These are phyloP conservation scores for Cosmia pyralina DNA, from an alignment of 2,888 invertebrate species.

Conservation along the genomic window DNA sequence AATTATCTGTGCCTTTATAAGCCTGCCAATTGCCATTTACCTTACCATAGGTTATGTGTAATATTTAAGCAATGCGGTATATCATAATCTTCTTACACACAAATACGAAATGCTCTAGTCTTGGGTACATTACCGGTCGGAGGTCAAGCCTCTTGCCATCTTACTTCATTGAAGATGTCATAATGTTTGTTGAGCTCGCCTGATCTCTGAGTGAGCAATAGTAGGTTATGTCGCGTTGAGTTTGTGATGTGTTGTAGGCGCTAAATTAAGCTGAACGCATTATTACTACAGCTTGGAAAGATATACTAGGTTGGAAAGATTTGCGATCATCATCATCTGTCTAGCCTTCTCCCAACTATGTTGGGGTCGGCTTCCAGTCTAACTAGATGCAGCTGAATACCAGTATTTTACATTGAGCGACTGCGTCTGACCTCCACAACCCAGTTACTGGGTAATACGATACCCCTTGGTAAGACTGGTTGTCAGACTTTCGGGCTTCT, in stretches of 20 bases:
- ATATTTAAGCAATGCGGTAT: slow-evolving; percentile 9
- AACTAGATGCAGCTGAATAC: no score
- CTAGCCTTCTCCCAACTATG: no score
- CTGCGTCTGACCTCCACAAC: no score
- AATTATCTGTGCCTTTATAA: not conserved
- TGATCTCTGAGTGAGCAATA: not conserved
- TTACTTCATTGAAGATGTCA: slow-evolving; percentile 8
- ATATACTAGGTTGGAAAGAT: not conserved
- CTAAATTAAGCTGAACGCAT: slow-evolving; percentile 21
- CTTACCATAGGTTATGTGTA: not conserved
- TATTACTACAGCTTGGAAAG: not conserved
- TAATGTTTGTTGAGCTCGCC: slow-evolving; percentile 24
- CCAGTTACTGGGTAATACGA: no score
- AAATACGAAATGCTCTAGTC: not conserved
- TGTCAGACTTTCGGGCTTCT: no score
- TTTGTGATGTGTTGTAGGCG: not conserved
- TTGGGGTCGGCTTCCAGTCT: no score
- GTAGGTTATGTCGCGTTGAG: not conserved
- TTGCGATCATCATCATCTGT: no score
- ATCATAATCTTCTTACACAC: not conserved
- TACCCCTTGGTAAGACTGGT: no score
- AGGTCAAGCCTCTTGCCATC: slow-evolving; percentile 18
- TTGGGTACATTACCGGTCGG: not conserved
- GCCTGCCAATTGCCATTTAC: not conserved
- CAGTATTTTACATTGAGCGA: no score